These are phyloP conservation scores for Tinea semifulvella DNA, from an alignment of 2,888 invertebrate species.

Conservation along the genomic window DNA sequence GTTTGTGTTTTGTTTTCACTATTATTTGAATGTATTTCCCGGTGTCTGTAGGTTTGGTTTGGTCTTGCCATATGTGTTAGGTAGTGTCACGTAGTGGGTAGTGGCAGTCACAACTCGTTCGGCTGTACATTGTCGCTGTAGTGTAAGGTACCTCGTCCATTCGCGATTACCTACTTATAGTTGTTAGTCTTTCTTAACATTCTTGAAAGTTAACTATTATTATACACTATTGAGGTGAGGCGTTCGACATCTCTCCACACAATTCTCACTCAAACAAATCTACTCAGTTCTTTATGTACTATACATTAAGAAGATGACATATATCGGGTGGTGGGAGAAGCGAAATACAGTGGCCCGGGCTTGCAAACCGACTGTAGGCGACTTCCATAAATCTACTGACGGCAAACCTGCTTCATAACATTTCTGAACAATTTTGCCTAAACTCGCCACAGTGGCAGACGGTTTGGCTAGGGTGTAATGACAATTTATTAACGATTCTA, in stretches of 20 bases:
- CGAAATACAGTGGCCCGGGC: too few relatives aligned
- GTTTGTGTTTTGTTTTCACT: constrained; percentile 8
- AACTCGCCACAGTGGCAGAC: too few relatives aligned
- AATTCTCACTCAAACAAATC: too few relatives aligned
- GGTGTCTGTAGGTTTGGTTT: constrained; percentile 34
- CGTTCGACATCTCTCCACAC: not conserved
- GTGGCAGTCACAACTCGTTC: constrained; percentile 49
- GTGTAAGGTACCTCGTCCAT: constrained; percentile 64
- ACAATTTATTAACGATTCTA: too few relatives aligned
- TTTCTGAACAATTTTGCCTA: too few relatives aligned
- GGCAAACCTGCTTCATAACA: too few relatives aligned
- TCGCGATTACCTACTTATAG: constrained; percentile 55
- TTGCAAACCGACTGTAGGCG: too few relatives aligned
- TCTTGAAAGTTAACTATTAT: constrained; percentile 61
- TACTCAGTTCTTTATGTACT: too few relatives aligned
- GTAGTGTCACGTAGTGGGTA: constrained; percentile 46
- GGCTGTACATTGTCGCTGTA: constrained; percentile 57
- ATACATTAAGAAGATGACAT: too few relatives aligned
- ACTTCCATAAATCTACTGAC: too few relatives aligned
- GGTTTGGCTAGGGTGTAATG: too few relatives aligned
- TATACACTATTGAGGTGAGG: constrained; percentile 52
- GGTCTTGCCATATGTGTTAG: constrained; percentile 63
- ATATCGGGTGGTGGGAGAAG: too few relatives aligned
- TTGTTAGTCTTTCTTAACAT: constrained; percentile 61
- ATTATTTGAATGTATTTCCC: constrained; percentile 42